A percentile compares a stretch with the other conserved stretches of the same genome.
Conservation (phyloP, 2,888 invertebrate species). For the Ommatoiulus sabulosus region DNA sequence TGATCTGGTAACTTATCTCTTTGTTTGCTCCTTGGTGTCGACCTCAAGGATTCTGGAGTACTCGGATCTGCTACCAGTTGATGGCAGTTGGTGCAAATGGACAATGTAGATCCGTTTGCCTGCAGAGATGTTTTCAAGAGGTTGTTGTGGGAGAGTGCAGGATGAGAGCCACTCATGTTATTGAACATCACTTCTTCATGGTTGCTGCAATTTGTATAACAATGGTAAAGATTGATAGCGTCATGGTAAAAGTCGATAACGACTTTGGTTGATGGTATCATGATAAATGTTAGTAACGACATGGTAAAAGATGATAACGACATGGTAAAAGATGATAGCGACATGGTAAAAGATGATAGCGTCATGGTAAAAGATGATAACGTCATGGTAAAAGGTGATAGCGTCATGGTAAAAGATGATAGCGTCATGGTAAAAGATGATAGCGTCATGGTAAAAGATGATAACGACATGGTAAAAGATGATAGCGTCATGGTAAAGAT, state of each 20-base stretch:
- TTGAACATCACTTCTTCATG: background rate
- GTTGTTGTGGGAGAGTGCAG: background rate
- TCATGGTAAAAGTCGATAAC: no score
- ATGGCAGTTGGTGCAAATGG: slow-evolving; percentile 16
- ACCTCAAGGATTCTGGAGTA: background rate
- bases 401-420: no score
- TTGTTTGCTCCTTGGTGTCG: background rate
- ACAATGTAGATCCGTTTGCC: background rate
- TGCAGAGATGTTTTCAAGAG: background rate
- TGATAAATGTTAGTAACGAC: background rate
- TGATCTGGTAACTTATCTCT: background rate
- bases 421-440: no score
- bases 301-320: no score
- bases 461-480: no score
- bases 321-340: no score
- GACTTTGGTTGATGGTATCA: no score
- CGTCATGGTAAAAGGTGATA: no score
- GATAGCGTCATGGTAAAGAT: no score
- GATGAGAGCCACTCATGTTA: background rate
- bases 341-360: no score
- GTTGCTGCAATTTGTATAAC: background rate
- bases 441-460: no score
- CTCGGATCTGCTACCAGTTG: background rate
- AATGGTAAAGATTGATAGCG: background rate
- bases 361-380: no score